phyloP scores from a whole-genome alignment of 1,140 invertebrate genomes.

The Lepidostoma basale region DNA sequence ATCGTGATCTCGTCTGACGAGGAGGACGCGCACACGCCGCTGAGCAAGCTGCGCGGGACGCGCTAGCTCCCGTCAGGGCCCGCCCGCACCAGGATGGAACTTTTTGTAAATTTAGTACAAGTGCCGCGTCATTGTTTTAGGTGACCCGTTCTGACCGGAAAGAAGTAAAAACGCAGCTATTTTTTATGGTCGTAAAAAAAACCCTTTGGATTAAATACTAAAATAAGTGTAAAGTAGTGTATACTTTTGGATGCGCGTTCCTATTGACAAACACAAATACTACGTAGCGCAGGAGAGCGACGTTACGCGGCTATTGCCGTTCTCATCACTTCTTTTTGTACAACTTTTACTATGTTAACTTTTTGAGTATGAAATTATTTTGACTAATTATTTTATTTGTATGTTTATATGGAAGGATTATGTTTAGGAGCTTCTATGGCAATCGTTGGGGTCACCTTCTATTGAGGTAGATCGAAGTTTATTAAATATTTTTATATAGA shows the following conservation, averaged over 20 bases:
- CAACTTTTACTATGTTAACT: not conserved
- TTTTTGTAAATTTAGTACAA: not conserved
- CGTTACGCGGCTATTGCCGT: not conserved
- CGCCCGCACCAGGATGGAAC: not conserved
- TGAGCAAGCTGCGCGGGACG: conserved; percentile 39
- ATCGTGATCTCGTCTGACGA: conserved; percentile 61
- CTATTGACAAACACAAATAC: conserved; percentile 16
- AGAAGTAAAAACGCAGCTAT: conserved; percentile 16
- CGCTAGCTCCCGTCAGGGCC: conserved; percentile 18
- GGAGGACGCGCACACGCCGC: conserved; percentile 52
- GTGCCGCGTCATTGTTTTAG: conserved; percentile 8
- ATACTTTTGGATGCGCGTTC: conserved; percentile 26
- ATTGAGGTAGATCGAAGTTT: no score
- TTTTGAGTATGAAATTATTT: not conserved
- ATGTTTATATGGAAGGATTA: conserved; percentile 2
- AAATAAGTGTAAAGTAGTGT: conserved; percentile 15
- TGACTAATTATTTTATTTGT: not conserved
- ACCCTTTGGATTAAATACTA: not conserved
- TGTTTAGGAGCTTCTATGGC: not conserved
- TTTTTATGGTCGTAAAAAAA: not conserved
- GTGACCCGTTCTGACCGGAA: not conserved
- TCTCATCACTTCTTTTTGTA: not conserved
- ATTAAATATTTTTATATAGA: conserved; percentile 7
- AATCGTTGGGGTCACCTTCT: not conserved
- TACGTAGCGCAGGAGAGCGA: not conserved